Base-by-base conservation (phyloP, 2,797 vertebrate species). In the Lepidocolaptes lacrymiger region DNA sequence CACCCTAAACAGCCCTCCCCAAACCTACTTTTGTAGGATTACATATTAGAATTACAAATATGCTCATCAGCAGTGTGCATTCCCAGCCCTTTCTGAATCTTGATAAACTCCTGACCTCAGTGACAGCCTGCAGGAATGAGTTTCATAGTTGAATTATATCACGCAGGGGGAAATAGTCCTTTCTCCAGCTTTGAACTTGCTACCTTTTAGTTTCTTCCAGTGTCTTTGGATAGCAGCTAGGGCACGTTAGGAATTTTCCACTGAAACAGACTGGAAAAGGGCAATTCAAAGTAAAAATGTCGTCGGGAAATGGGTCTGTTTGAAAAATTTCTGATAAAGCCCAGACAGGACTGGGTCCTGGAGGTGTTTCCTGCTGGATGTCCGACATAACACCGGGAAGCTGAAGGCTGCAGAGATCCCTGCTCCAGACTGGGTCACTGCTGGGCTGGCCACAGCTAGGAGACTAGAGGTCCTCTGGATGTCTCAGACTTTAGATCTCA, bases 151-250 rank as follows among this genome's bases (percentile, higher is more conserved):
- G 56, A 78, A 41, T 80, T 87, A 43, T 59, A 49, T 49, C 55
- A 79, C 0, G 0, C 37, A 61, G 36, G 32, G 2, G 0, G 81
- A 91, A 93, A 44, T 0, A 67, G 32, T 73, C 73, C 66, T 24
- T 56, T 76, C 81, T 68, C 76, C 66, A 76, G 55, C 78, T 93
- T 88, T 92, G 85, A 91, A 76, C 89, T 94, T 92, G 68, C 75
- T 69, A 81, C 76, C 51, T 93, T 89, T 94, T 27, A n/a, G 59
- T 76, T 93, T 91, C 68, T 83, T 91, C n/a, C 46, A 41, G 16
- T 23, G 34, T 88, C 66, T 56, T 81, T 86, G 44, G 32, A 49
- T 28, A 80, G 63, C 37, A 88, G 54, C 73, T 78, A 58, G 59
- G 8, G 55, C 80, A 84, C 0, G 7, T 46, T 75, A 85, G 71